Evolutionary conservation across 64 coral and sea anemone species (phyloP).

Genomic region (Montipora capricornis): DNA sequence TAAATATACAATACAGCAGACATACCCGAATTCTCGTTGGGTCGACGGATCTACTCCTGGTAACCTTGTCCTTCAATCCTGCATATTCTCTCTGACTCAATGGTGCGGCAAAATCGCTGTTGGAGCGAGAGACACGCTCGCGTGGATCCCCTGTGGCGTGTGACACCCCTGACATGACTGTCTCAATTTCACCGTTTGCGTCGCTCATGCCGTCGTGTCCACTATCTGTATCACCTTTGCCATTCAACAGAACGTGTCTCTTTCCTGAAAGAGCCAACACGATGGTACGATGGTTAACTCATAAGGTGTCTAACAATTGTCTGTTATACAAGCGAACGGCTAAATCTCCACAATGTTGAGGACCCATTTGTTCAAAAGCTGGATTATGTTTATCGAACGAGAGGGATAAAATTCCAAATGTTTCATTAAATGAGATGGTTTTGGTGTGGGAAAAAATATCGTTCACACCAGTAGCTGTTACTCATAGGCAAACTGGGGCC

Average conservation of each 20-base stretch:
- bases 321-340: too few relatives aligned
- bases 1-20: neutral
- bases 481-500: too few relatives aligned
- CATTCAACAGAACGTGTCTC: slow-evolving; percentile 46
- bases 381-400: too few relatives aligned
- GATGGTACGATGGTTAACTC: neutral
- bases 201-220: slow-evolving; percentile 82
- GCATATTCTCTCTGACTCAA: slow-evolving; percentile 33
- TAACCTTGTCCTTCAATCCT: neutral
- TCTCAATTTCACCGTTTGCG: slow-evolving; percentile 86
- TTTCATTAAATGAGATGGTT: too few relatives aligned
- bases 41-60: slow-evolving; percentile 31
- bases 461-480: too few relatives aligned
- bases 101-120: slow-evolving; percentile 71
- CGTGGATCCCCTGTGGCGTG: slow-evolving; percentile 28
- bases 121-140: slow-evolving; percentile 49
- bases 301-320: neutral
- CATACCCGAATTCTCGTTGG: neutral
- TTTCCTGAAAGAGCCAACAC: slow-evolving; percentile 6
- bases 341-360: too few relatives aligned
- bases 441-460: too few relatives aligned
- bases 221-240: slow-evolving; percentile 86
- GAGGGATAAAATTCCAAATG: too few relatives aligned
- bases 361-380: too few relatives aligned
- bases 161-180: slow-evolving; percentile 73